Evolutionary conservation across 2,113 vertebrate species (phyloP).

Genomic region (Pseudorasbora parva): DNA sequence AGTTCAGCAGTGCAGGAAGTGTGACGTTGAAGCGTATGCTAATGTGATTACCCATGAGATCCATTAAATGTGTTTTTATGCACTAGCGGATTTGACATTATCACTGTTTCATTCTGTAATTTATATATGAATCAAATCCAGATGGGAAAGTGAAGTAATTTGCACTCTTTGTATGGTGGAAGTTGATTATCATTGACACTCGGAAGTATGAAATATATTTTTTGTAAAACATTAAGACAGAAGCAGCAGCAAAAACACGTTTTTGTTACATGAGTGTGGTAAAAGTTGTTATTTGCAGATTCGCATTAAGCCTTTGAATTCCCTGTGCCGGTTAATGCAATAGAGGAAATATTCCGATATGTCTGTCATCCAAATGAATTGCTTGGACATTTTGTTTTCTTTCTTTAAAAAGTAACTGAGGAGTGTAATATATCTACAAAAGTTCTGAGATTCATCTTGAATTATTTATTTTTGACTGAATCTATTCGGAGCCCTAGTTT

Average conservation of each 20-base stretch:
- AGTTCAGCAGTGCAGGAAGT: conserved; percentile 15
- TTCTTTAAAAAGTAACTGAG: not conserved
- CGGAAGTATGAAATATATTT: not conserved
- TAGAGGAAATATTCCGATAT: not conserved
- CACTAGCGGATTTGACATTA: conserved; percentile 4
- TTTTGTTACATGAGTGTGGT: not conserved
- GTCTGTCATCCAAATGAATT: not conserved
- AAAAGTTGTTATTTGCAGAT: not conserved
- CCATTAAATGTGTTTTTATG: conserved; percentile 22
- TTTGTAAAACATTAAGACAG: conserved; percentile 13
- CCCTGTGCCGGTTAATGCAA: not conserved
- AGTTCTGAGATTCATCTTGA: not conserved
- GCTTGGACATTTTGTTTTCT: not conserved
- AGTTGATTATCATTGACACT: not conserved
- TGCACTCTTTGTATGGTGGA: not conserved
- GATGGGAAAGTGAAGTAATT: conserved; percentile 1
- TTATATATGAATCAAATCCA: not conserved
- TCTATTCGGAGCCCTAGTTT: not conserved
- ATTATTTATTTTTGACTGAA: conserved; percentile 13
- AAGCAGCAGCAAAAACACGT: too few relatives aligned
- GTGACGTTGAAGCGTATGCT: conserved; percentile 22
- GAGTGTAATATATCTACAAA: not conserved
- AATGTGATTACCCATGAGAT: conserved; percentile 23
- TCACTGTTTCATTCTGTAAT: conserved; percentile 8
- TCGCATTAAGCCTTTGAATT: not conserved